Conservation (phyloP, 1,140 invertebrate species). For the Trypoxylus dichotomus region DNA sequence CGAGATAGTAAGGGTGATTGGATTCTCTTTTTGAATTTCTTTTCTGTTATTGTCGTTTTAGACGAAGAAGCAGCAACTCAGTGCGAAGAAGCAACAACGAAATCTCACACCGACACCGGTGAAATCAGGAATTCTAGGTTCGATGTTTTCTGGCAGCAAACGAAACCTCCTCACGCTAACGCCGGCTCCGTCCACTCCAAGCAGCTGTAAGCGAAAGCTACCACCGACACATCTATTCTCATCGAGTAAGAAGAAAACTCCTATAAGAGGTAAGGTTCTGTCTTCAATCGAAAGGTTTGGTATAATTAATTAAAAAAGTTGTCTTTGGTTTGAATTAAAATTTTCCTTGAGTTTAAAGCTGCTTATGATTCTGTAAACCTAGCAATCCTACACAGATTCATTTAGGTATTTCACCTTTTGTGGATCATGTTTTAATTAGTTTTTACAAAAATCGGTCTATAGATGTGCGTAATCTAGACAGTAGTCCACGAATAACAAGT, state of each 20-base stretch:
- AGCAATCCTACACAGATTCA: too few species aligned
- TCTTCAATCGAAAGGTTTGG: too few species aligned
- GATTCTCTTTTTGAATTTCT: neutral
- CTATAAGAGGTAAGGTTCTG: neutral
- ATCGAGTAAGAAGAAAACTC: neutral
- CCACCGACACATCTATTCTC: neutral
- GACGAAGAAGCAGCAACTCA: constrained; percentile 10
- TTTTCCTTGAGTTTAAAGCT: too few species aligned
- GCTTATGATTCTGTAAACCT: too few species aligned
- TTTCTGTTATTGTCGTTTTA: neutral
- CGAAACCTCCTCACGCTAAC: neutral
- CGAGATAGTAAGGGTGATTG: constrained; percentile 27
- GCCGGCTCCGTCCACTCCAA: neutral
- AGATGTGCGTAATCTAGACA: too few species aligned
- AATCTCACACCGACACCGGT: neutral
- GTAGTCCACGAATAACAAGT: too few species aligned
- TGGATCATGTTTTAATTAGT: too few species aligned
- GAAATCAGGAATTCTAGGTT: neutral
- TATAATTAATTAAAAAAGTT: too few species aligned
- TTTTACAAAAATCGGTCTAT: too few species aligned
- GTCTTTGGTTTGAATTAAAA: too few species aligned
- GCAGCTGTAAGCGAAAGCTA: neutral
- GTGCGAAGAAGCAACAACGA: constrained; percentile 28
- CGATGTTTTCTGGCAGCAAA: neutral
- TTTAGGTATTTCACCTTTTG: too few species aligned